Conservation (phyloP, 1,140 invertebrate genomes). For the Bombus haemorrhoidalis region DNA sequence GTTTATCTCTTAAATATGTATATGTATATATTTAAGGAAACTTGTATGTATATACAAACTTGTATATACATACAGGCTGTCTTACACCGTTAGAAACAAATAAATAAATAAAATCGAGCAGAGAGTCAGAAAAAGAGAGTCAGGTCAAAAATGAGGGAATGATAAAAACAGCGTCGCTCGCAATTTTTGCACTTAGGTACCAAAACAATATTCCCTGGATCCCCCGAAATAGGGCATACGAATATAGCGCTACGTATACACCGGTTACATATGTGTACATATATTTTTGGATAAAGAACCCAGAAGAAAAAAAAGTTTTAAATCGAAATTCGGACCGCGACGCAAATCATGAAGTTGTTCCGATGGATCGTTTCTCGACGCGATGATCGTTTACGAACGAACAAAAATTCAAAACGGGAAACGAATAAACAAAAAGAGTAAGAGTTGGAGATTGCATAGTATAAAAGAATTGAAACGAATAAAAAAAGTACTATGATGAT, state of each 20-base stretch:
- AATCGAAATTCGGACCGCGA: slow-evolving; percentile 66
- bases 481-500: not conserved
- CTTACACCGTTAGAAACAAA: not conserved
- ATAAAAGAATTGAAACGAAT: not conserved
- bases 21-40: slow-evolving; percentile 2
- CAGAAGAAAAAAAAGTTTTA: slow-evolving; percentile 60
- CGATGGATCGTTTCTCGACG: slow-evolving; percentile 35
- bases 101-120: not conserved
- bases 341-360: slow-evolving; percentile 45
- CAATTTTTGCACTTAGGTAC: slow-evolving; percentile 60
- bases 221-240: slow-evolving; percentile 61
- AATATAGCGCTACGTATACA: slow-evolving; percentile 75
- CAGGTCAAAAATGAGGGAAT: not conserved
- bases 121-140: too few species aligned
- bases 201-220: slow-evolving; percentile 40
- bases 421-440: not conserved
- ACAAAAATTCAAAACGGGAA: not conserved
- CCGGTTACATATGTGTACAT: slow-evolving; percentile 78
- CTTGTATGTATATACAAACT: not conserved
- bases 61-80: not conserved
- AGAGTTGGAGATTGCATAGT: not conserved
- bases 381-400: not conserved
- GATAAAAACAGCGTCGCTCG: slow-evolving; percentile 24
- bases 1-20: slow-evolving; percentile 13
- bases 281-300: slow-evolving; percentile 79